Evolutionary conservation across 1,140 invertebrate species (phyloP).

Genomic region (Microplitis demolitor): DNA sequence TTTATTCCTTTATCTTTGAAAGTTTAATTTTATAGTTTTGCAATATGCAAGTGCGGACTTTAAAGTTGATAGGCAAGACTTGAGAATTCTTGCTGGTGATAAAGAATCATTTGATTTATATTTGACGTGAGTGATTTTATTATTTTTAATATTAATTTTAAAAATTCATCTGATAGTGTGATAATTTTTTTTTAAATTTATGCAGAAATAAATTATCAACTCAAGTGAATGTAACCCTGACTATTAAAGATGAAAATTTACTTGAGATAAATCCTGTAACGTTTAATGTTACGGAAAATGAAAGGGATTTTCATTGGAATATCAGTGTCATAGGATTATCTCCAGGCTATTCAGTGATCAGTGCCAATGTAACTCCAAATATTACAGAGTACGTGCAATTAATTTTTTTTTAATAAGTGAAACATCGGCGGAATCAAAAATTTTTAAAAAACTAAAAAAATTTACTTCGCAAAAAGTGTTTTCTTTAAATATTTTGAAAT

Average conservation of each 20-base stretch:
- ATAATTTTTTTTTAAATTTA: neutral
- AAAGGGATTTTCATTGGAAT: slow-evolving; percentile 44
- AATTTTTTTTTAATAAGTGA: no score
- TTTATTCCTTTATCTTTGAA: neutral
- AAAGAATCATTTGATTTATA: neutral
- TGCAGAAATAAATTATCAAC: neutral
- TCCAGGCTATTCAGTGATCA: slow-evolving; percentile 62
- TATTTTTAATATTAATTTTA: neutral
- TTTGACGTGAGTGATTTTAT: neutral
- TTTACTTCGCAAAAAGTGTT: no score
- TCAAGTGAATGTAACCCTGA: slow-evolving; percentile 15
- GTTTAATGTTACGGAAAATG: neutral
- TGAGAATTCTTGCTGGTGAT: neutral
- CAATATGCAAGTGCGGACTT: neutral
- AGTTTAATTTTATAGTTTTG: neutral
- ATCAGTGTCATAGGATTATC: slow-evolving; percentile 60
- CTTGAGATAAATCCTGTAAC: slow-evolving; percentile 13
- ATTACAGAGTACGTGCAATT: slow-evolving; percentile 47
- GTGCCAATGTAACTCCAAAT: slow-evolving; percentile 57
- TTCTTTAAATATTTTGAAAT: no score
- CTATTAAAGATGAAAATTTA: slow-evolving; percentile 21
- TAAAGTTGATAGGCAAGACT: neutral
- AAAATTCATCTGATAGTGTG: neutral
- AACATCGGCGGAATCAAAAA: no score
- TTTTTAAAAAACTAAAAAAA: no score